Evolutionary conservation across 1,140 invertebrate genomes (phyloP).

Genomic region (Caerostris extrusa): DNA sequence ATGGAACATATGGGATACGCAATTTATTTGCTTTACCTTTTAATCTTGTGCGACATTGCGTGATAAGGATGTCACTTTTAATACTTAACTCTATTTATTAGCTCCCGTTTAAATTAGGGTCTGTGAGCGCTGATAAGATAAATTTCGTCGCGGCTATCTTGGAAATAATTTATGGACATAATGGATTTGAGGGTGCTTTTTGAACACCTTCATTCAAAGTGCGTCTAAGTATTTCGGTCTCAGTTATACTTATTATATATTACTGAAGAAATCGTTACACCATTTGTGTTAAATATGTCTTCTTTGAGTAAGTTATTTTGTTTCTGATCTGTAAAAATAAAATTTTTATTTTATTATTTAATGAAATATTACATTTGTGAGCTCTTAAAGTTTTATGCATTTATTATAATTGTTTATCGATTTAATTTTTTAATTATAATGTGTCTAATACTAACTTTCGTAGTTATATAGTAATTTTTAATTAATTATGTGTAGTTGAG

Average conservation of each 20-base stretch:
- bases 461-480: too few species aligned
- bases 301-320: not conserved
- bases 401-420: too few species aligned
- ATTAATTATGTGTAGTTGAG: too few species aligned
- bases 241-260: too few species aligned
- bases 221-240: too few species aligned
- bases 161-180: not conserved
- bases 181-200: not conserved
- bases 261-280: too few species aligned
- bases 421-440: too few species aligned
- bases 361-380: too few species aligned
- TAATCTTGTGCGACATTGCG: not conserved
- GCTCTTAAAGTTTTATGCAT: too few species aligned
- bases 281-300: not conserved
- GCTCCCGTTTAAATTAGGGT: not conserved
- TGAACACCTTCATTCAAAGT: not conserved
- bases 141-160: not conserved
- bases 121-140: not conserved
- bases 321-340: too few species aligned
- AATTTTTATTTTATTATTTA: too few species aligned
- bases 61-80: slow-evolving; percentile 17
- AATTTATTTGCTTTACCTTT: not conserved
- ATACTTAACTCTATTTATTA: not conserved
- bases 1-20: not conserved
- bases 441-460: too few species aligned